Evolutionary conservation across 2,888 invertebrate genomes (phyloP), one percentile per base, ranked within the genome.

Genomic region (Apoderus coryli): DNA sequence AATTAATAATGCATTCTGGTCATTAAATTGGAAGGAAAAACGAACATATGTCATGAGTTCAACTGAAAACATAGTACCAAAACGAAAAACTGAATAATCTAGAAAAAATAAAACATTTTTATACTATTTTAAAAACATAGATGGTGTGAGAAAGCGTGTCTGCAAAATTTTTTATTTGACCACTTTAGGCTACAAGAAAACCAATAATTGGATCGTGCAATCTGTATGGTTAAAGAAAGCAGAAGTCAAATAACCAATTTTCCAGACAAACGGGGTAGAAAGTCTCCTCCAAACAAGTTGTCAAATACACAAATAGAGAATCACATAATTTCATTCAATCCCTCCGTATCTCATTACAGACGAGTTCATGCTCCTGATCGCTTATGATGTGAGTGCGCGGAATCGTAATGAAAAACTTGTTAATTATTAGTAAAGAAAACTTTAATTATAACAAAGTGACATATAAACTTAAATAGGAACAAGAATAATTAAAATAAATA

Each of bases 81-180:
- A n/a, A n/a, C n/a, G n/a, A n/a, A n/a, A n/a, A n/a, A n/a, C n/a
- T n/a, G n/a, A n/a, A n/a, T n/a, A n/a, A n/a, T n/a, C n/a, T n/a
- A n/a, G n/a, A n/a, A n/a, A n/a, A n/a, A n/a, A n/a, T n/a, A n/a
- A n/a, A n/a, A n/a, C n/a, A n/a, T 19, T 19, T n/a, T 7, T 7
- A n/a, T 29, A 29, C 12, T 30, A 5, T 9, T 7, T 30, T 7
- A 30, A 30, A 12, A 12, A 30, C 24, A 6, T 4, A 10, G 7
- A 29, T 4, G 30, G 30, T 10, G 4, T 4, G 16, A 14, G 9
- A 10, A 10, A 23, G 10, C 7, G 14, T 16, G 32, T 31, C 4
- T 31, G 32, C 12, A 31, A 31, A 14, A 13, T 12, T 10, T 31
- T 31, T 27, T 31, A 26, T 31, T 13, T 31, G 14, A 27, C 32